These are phyloP conservation scores for Yponomeuta plumbellus DNA, from an alignment of 2,888 invertebrate genomes.

Conservation along the genomic window DNA sequence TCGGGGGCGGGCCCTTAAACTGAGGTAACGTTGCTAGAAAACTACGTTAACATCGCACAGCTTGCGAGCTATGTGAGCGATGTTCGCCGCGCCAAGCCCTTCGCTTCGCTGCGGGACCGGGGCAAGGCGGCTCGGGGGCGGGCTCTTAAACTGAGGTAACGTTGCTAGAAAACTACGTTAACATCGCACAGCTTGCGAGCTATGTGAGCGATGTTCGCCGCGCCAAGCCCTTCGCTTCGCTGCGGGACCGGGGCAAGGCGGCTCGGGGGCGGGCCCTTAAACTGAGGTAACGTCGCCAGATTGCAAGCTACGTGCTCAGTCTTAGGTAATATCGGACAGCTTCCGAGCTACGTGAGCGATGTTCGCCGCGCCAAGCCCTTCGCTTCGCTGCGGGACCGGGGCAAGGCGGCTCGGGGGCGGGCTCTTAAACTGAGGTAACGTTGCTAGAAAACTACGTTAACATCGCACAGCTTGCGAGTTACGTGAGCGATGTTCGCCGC, in stretches of 20 bases:
- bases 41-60: conserved; percentile 28
- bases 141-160: conserved; percentile 61
- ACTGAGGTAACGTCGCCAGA: no score
- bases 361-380: no score
- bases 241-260: conserved; percentile 59
- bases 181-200: background rate
- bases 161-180: no score
- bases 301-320: background rate
- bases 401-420: conserved; percentile 55
- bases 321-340: no score
- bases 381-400: conserved; percentile 59
- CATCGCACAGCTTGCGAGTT: background rate
- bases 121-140: conserved; percentile 56
- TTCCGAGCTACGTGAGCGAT: no score
- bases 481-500: no score
- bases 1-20: conserved; percentile 55
- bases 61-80: background rate
- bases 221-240: conserved; percentile 77
- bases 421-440: conserved; percentile 58
- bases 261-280: conserved; percentile 58
- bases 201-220: no score
- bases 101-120: conserved; percentile 78
- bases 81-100: conserved; percentile 40
- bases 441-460: no score
- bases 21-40: no score